These are phyloP conservation scores for Vombatus ursinus DNA, from an alignment of 2,113 vertebrate genomes.

Conservation along the genomic window DNA sequence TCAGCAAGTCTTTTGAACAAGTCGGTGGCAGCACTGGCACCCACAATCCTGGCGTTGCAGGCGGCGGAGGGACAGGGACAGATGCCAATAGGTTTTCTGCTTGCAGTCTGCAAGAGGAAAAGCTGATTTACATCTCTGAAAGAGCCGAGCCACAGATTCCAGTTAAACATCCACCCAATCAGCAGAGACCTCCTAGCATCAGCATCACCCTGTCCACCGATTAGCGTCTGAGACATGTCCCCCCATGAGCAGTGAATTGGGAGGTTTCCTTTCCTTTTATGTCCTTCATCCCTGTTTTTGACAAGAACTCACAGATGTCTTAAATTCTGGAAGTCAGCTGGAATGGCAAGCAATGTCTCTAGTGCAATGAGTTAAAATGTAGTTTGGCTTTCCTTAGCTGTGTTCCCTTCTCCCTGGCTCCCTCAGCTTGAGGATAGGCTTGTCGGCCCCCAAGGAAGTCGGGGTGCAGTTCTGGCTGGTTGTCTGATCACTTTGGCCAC, in stretches of 20 bases:
- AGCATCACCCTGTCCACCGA: slow-evolving; percentile 94
- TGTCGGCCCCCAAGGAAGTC: slow-evolving; percentile 17
- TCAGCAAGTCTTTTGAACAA: slow-evolving; percentile 95
- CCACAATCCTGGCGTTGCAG: slow-evolving; percentile 75
- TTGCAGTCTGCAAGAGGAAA: slow-evolving; percentile 95
- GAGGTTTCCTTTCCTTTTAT: slow-evolving; percentile 52
- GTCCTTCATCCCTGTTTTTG: slow-evolving; percentile 48
- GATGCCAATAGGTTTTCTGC: slow-evolving; percentile 92
- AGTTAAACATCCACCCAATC: slow-evolving; percentile 85
- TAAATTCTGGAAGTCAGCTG: slow-evolving; percentile 49
- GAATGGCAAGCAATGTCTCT: slow-evolving; percentile 37
- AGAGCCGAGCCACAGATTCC: slow-evolving; percentile 87
- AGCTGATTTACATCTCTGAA: slow-evolving; percentile 86
- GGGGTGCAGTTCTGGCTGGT: slow-evolving; percentile 37
- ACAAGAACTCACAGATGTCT: slow-evolving; percentile 12
- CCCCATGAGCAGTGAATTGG: slow-evolving; percentile 38
- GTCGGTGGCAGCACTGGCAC: slow-evolving; percentile 88
- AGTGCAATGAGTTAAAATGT: slow-evolving; percentile 41
- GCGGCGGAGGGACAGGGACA: slow-evolving; percentile 80
- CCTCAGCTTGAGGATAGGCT: slow-evolving; percentile 14
- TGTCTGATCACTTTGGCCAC: slow-evolving; percentile 40
- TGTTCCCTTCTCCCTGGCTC: neutral
- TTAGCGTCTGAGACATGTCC: slow-evolving; percentile 70
- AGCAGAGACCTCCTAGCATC: slow-evolving; percentile 93
- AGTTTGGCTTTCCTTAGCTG: slow-evolving; percentile 43